Evolutionary conservation across 2,888 invertebrate genomes (phyloP).

Genomic region (Malacosoma neustria): DNA sequence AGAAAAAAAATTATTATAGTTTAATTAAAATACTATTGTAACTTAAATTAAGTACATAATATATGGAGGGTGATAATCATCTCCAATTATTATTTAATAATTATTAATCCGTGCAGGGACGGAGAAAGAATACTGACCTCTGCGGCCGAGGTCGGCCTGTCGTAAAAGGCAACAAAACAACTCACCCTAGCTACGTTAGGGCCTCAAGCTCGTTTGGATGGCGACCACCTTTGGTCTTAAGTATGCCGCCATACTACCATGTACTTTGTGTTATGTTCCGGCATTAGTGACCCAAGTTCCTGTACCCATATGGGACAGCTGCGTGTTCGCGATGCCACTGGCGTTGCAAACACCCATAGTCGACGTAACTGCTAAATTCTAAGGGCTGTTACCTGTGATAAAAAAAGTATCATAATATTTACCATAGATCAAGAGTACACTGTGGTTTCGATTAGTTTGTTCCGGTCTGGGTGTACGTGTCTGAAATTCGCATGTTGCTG

Average conservation of each 20-base stretch:
- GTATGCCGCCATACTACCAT: background rate
- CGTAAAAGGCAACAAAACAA: background rate
- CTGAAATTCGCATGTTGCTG: no score
- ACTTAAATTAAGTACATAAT: no score
- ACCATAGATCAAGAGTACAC: no score
- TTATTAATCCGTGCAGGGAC: background rate
- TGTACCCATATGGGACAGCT: background rate
- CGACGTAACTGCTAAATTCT: background rate
- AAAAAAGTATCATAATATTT: no score
- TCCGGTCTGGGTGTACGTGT: no score
- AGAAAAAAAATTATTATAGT: no score
- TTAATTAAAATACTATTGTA: no score
- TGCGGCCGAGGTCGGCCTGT: background rate
- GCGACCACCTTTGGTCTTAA: background rate
- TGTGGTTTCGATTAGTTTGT: no score
- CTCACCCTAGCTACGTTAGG: background rate
- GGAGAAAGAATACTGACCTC: background rate
- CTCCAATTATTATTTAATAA: no score
- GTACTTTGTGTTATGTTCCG: background rate
- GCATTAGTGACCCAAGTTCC: background rate
- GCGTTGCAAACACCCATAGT: background rate
- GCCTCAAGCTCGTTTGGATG: background rate
- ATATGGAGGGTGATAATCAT: no score
- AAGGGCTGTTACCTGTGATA: no score
- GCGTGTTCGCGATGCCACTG: background rate